These are phyloP conservation scores for Hylaea fasciaria DNA, from an alignment of 2,888 invertebrate species.

Conservation along the genomic window DNA sequence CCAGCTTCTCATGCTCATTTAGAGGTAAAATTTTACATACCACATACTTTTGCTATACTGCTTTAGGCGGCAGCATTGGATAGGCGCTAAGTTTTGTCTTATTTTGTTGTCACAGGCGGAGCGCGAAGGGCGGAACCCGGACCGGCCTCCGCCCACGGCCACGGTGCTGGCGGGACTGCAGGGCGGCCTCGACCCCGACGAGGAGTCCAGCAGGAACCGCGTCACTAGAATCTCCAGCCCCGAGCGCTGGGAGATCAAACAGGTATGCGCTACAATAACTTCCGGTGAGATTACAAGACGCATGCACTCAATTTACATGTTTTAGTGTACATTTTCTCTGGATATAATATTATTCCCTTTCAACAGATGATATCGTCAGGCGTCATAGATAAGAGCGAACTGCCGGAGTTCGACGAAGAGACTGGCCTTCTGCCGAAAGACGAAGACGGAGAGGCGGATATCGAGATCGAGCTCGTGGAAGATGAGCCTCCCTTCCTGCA, in stretches of 20 bases:
- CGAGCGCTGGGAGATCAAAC: constrained; percentile 98
- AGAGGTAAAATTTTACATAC: constrained; percentile 71
- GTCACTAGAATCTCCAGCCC: constrained; percentile 97
- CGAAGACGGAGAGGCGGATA: constrained; percentile 98
- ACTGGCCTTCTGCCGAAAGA: constrained; percentile 96
- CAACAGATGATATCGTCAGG: constrained; percentile 94
- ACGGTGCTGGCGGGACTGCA: constrained; percentile 83
- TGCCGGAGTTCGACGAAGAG: constrained; percentile 99
- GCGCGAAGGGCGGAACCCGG: constrained; percentile 94
- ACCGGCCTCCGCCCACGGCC: constrained; percentile 90
- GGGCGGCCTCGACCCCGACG: constrained; percentile 89
- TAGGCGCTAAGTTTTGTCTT: too few species aligned
- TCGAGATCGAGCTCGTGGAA: constrained; percentile 99
- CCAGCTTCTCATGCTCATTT: constrained; percentile 89
- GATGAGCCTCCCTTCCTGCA: constrained; percentile 99
- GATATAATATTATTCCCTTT: not conserved
- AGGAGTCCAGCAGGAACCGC: constrained; percentile 92
- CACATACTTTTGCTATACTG: not conserved
- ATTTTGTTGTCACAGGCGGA: constrained; percentile 76
- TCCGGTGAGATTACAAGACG: not conserved
- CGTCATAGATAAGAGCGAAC: constrained; percentile 95
- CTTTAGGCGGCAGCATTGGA: too few species aligned
- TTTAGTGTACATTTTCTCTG: too few species aligned
- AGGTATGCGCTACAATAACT: constrained; percentile 74
- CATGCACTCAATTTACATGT: too few species aligned